Evolutionary conservation across 1,140 invertebrate species (phyloP), one percentile per base, ranked within the genome.

Genomic region (Liolophura sinensis): DNA sequence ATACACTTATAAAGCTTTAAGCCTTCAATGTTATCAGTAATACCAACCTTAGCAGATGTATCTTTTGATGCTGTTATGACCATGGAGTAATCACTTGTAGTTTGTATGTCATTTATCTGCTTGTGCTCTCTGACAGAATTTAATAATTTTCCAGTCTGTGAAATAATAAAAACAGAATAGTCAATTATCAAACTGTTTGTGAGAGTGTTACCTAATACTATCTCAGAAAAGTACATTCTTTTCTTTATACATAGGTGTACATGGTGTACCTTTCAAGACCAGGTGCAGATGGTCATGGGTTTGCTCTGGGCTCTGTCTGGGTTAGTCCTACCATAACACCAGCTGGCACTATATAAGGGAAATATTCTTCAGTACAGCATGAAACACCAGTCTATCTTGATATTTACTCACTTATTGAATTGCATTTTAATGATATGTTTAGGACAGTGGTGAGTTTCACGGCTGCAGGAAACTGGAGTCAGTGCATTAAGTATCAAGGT

Each of bases 21-120:
- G 14, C 24, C 6, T 3, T 57, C 7, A 56, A 11, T 40, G 31
- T 40, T 40, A 40, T 40, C 31, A 40, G 3, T 40, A 40, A 58
- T 14, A 65, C 65, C 62, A 69, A 87, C 86, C 84, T 96, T 97
- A 0, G 96, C 92, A 18, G 95, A 95, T 68, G 91, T 89, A 85
- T 98, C 96, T 84, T 96, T 84, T 94, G 94, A 97, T 5, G 96
- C 95, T 6, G 96, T 96, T 18, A 99, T 93, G 77, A 98, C 93
- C 93, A 98, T 96, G 3, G 93, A 94, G 22, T 91, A 90, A 83
- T 99, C 96, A 77, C 93, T 92, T 51, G 92, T 94, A 69, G 92
- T 88, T 83, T 98, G 96, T 90, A 99, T 95, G 80, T 98, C 96
- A 82, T 96, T 98, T 65, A 99, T 97, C 71, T 91, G 89, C 54